phyloP scores from a whole-genome alignment of 2,888 invertebrate genomes.

The Schizaphis graminum region DNA sequence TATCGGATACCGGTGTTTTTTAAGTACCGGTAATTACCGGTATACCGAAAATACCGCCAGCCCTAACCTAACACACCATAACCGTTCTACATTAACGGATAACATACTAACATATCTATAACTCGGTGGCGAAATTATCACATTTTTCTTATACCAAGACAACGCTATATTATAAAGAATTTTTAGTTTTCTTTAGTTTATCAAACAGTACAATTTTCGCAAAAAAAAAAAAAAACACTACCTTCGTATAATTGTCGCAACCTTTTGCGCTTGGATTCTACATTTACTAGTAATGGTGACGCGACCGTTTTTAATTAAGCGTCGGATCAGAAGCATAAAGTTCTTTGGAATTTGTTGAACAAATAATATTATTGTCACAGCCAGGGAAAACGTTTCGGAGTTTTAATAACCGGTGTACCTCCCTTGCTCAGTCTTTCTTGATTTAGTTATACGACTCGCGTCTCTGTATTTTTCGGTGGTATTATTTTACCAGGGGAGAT shows the following conservation, averaged over 20 bases:
- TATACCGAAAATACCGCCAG: no score
- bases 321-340: not conserved
- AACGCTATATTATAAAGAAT: not conserved
- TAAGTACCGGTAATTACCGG: no score
- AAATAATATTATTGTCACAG: not conserved
- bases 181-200: not conserved
- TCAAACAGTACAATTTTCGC: not conserved
- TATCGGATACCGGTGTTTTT: no score
- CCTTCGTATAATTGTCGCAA: not conserved
- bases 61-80: no score
- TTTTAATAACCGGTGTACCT: conserved; percentile 1
- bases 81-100: not conserved
- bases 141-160: not conserved
- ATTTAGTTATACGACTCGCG: not conserved
- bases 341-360: not conserved
- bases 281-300: not conserved
- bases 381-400: not conserved
- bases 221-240: not conserved
- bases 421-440: not conserved
- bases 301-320: not conserved
- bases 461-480: not conserved
- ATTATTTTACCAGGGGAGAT: conserved; percentile 18
- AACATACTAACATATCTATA: not conserved
- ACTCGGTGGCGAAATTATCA: not conserved
- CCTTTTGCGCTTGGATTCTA: not conserved